phyloP scores from a whole-genome alignment of 2,113 vertebrate genomes.

The Psittacara wagleri region DNA sequence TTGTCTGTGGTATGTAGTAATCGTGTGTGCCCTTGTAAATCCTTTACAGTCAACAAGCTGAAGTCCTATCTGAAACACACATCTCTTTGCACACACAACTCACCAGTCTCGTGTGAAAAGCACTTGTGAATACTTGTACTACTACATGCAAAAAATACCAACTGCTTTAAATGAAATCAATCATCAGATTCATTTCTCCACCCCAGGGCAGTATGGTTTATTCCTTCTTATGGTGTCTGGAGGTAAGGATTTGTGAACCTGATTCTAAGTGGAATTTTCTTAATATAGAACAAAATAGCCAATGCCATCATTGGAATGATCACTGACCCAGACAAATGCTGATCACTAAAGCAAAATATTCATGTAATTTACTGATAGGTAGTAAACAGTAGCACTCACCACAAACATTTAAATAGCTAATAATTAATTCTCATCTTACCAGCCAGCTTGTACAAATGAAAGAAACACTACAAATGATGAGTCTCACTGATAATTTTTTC shows the following conservation, averaged over 20 bases:
- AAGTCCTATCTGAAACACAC: slow-evolving; percentile 53
- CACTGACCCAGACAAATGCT: slow-evolving; percentile 59
- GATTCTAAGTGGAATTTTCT: slow-evolving; percentile 47
- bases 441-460: slow-evolving; percentile 62
- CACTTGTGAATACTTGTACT: slow-evolving; percentile 67
- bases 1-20: slow-evolving; percentile 56
- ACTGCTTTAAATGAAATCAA: slow-evolving; percentile 54
- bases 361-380: slow-evolving; percentile 60
- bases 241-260: slow-evolving; percentile 68
- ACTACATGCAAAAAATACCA: slow-evolving; percentile 78
- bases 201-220: slow-evolving; percentile 41
- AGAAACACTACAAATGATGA: slow-evolving; percentile 52
- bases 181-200: slow-evolving; percentile 63
- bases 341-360: slow-evolving; percentile 61
- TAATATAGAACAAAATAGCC: slow-evolving; percentile 37
- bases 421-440: slow-evolving; percentile 62
- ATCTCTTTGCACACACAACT: slow-evolving; percentile 54
- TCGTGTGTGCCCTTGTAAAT: slow-evolving; percentile 52
- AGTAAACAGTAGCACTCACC: slow-evolving; percentile 46
- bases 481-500: slow-evolving; percentile 48
- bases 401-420: slow-evolving; percentile 68
- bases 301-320: neutral
- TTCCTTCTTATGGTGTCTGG: slow-evolving; percentile 43
- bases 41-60: slow-evolving; percentile 28
- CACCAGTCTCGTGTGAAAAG: slow-evolving; percentile 72